Percentiles rank a stretch among this genome's conserved stretches.
Conservation (phyloP, 2,888 invertebrate genomes). For the Morinoia aosen region DNA sequence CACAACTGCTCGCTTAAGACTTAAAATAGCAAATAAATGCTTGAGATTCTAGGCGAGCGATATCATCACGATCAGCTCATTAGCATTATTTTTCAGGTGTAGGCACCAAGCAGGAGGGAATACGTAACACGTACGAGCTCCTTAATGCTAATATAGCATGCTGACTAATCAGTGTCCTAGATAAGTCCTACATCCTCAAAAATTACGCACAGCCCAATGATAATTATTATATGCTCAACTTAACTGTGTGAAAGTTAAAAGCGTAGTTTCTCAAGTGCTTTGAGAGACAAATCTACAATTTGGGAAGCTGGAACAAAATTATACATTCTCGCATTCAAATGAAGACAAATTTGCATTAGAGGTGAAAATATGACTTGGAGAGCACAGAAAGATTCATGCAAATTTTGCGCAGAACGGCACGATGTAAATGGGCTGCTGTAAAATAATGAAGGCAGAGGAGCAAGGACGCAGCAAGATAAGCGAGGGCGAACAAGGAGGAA, state of each 20-base stretch:
- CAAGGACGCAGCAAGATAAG: conserved; percentile 28
- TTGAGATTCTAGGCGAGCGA: neutral
- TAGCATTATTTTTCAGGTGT: conserved; percentile 7
- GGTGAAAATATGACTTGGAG: neutral
- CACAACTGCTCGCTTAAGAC: neutral
- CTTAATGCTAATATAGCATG: neutral
- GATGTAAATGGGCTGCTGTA: conserved; percentile 9
- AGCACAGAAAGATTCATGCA: neutral
- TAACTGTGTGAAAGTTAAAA: neutral
- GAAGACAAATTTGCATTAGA: neutral
- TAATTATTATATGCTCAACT: neutral
- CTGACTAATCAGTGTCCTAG: neutral
- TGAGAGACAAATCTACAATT: neutral
- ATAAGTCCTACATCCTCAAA: neutral
- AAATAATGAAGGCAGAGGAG: conserved; percentile 7
- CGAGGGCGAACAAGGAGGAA: conserved; percentile 5
- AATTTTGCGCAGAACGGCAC: neutral
- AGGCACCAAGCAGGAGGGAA: neutral
- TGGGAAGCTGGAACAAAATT: neutral
- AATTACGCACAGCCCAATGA: neutral
- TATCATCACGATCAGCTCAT: neutral
- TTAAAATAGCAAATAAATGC: neutral
- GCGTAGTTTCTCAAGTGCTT: neutral
- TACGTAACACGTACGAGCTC: neutral
- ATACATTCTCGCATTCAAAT: neutral